phyloP scores from a whole-genome alignment of 2,888 invertebrate genomes.

The Tenthredo amoena region DNA sequence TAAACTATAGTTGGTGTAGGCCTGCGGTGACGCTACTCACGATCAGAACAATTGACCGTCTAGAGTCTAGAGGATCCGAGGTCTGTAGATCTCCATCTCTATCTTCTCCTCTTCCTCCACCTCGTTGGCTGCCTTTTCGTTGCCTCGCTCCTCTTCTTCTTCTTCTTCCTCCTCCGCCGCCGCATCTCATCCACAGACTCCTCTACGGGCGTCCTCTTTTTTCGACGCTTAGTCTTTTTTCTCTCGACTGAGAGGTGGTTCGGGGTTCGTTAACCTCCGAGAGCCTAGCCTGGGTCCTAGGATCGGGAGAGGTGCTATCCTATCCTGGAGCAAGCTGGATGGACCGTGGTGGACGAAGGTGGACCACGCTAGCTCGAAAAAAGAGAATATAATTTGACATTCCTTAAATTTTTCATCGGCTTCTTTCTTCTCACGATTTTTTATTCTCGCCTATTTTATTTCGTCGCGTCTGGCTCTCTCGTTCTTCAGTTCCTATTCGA shows the following conservation, averaged over 20 bases:
- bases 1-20: slow-evolving; percentile 44
- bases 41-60: slow-evolving; percentile 47
- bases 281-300: slow-evolving; percentile 62
- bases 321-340: slow-evolving; percentile 47
- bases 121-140: slow-evolving; percentile 54
- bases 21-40: slow-evolving; percentile 21
- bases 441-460: not conserved
- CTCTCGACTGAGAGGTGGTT: slow-evolving; percentile 69
- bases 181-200: slow-evolving; percentile 53
- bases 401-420: slow-evolving; percentile 68
- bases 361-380: slow-evolving; percentile 60
- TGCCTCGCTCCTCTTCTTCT: slow-evolving; percentile 54
- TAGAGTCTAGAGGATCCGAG: slow-evolving; percentile 53
- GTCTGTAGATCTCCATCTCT: slow-evolving; percentile 57
- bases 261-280: slow-evolving; percentile 77
- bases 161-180: slow-evolving; percentile 56
- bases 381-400: slow-evolving; percentile 71
- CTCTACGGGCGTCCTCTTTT: slow-evolving; percentile 59
- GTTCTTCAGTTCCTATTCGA: not conserved
- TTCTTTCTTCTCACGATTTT: not conserved
- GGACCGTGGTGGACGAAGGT: slow-evolving; percentile 59
- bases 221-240: slow-evolving; percentile 67
- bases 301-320: slow-evolving; percentile 60
- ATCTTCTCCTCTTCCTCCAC: slow-evolving; percentile 56
- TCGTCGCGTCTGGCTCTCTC: not conserved